Evolutionary conservation across 1,140 invertebrate species (phyloP).

Genomic region (Solenopsis invicta): DNA sequence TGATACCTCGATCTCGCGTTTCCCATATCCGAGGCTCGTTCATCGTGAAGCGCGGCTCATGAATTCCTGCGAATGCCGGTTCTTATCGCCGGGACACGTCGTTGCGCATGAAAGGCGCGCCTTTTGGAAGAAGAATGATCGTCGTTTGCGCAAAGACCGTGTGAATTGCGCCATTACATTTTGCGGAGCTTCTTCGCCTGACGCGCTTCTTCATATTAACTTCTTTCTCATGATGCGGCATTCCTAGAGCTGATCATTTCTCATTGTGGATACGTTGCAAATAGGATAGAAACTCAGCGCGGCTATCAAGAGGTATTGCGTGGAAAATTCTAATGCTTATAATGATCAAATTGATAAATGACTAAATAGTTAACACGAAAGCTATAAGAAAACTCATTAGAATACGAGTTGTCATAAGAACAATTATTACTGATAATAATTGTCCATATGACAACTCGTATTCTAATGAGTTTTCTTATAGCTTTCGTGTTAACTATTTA

Average conservation of each 20-base stretch:
- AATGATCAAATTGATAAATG: not conserved
- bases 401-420: not conserved
- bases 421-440: not conserved
- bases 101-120: conserved; percentile 64
- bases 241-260: conserved; percentile 41
- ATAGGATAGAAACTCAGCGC: conserved; percentile 9
- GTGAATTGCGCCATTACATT: conserved; percentile 64
- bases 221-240: conserved; percentile 50
- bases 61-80: conserved; percentile 58
- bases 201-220: conserved; percentile 66
- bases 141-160: conserved; percentile 45
- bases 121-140: conserved; percentile 61
- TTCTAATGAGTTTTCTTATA: not conserved
- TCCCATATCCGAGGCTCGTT: conserved; percentile 57
- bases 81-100: conserved; percentile 60
- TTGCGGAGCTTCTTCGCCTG: conserved; percentile 43
- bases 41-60: conserved; percentile 51
- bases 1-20: conserved; percentile 56
- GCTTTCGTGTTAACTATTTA: not conserved
- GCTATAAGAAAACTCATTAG: not conserved
- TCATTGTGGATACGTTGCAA: conserved; percentile 55
- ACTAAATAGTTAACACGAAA: not conserved
- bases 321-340: conserved; percentile 1
- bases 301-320: not conserved
- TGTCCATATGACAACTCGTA: not conserved